These are phyloP conservation scores for Fratercula arctica DNA, from an alignment of 2,797 vertebrate species.

Conservation along the genomic window DNA sequence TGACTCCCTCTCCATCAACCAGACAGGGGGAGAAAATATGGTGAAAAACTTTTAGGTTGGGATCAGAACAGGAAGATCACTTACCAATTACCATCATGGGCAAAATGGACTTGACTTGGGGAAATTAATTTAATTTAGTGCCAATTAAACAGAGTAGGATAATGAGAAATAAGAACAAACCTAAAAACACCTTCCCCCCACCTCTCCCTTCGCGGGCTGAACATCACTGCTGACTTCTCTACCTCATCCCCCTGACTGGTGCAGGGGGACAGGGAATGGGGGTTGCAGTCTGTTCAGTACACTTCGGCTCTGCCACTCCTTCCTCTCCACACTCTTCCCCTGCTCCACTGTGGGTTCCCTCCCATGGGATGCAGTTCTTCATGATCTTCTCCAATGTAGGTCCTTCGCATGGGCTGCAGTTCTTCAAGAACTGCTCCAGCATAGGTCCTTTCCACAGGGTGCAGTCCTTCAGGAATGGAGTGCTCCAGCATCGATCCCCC, in stretches of 20 bases:
- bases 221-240: neutral
- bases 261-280: too few relatives aligned
- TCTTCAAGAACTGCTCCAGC: neutral
- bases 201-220: neutral
- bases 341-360: neutral
- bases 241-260: accelerated
- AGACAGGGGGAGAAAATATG: neutral
- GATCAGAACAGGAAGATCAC: neutral
- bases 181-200: neutral
- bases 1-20: neutral
- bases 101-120: neutral
- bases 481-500: too few relatives aligned
- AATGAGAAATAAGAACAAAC: neutral
- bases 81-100: neutral
- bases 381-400: neutral
- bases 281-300: too few relatives aligned
- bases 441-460: neutral
- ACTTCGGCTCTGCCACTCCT: too few relatives aligned
- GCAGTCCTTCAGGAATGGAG: too few relatives aligned
- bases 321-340: neutral
- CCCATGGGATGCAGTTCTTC: neutral
- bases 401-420: neutral
- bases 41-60: neutral
- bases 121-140: neutral
- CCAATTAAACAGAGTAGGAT: neutral